Conservation (phyloP, 2,888 invertebrate genomes). For the Zaprionus bogoriensis region DNA sequence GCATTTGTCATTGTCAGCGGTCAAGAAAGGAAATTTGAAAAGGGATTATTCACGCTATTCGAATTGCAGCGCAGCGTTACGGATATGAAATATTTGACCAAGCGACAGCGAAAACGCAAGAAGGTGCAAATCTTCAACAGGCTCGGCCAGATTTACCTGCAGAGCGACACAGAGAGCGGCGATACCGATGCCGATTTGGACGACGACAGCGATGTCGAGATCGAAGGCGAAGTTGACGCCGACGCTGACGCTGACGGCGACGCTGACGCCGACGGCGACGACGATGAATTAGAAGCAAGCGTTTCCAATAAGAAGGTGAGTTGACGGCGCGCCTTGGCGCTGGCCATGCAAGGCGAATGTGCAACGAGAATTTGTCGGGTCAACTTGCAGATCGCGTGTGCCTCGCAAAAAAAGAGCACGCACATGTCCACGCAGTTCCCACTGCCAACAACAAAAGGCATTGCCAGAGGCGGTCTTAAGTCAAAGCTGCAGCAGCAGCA, state of each 20-base stretch:
- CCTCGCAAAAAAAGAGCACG: background rate
- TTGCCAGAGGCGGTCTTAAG: slow-evolving; percentile 7
- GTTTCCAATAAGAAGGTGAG: slow-evolving; percentile 18
- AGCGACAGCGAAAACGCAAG: slow-evolving; percentile 42
- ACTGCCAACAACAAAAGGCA: slow-evolving; percentile 11
- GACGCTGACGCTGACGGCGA: slow-evolving; percentile 5
- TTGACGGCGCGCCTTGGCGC: too few species aligned
- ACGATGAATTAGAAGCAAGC: slow-evolving; percentile 1
- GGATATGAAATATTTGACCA: slow-evolving; percentile 44
- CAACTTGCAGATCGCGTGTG: background rate
- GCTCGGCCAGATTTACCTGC: slow-evolving; percentile 13
- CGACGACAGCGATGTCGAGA: background rate
- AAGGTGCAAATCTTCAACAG: slow-evolving; percentile 18
- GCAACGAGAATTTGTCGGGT: background rate
- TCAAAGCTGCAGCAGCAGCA: slow-evolving; percentile 6
- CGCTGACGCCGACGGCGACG: background rate
- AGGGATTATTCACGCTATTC: background rate
- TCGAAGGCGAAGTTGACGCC: background rate
- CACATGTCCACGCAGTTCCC: background rate
- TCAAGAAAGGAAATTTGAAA: slow-evolving; percentile 4
- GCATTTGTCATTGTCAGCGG: slow-evolving; percentile 6
- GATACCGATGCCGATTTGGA: background rate
- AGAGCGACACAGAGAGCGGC: slow-evolving; percentile 13
- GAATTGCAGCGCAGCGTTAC: background rate
- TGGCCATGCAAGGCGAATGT: background rate